Evolutionary conservation across 2,888 invertebrate species (phyloP).

Genomic region (Pantelozetes paolii): DNA sequence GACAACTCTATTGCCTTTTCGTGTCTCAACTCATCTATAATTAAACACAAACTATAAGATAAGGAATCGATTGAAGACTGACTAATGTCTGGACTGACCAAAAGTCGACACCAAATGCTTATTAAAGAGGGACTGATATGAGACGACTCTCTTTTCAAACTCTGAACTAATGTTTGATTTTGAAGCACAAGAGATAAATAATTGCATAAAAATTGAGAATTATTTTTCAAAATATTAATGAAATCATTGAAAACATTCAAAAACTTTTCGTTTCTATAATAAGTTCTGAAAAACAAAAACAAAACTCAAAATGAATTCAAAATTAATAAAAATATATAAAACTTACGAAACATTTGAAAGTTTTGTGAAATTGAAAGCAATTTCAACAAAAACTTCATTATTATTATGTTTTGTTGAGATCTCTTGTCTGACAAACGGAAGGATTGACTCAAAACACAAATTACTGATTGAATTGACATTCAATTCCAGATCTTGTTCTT

Average conservation of each 20-base stretch:
- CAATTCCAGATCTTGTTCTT: background rate
- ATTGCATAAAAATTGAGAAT: background rate
- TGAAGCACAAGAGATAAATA: background rate
- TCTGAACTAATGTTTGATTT: background rate
- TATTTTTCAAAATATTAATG: background rate
- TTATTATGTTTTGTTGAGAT: background rate
- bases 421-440: conserved; percentile 5
- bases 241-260: background rate
- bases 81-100: background rate
- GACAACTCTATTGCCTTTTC: background rate
- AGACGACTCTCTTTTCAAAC: background rate
- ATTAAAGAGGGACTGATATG: background rate
- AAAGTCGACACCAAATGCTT: conserved; percentile 13
- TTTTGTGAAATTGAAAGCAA: conserved; percentile 21
- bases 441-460: background rate
- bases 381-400: background rate
- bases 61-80: background rate
- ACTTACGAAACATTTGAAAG: background rate
- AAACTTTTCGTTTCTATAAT: background rate
- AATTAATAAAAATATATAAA: background rate
- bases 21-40: background rate
- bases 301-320: background rate
- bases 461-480: background rate
- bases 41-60: background rate
- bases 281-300: background rate